These are phyloP conservation scores for Gallinago paraguaiae DNA, from an alignment of 2,113 vertebrate genomes.

Conservation along the genomic window DNA sequence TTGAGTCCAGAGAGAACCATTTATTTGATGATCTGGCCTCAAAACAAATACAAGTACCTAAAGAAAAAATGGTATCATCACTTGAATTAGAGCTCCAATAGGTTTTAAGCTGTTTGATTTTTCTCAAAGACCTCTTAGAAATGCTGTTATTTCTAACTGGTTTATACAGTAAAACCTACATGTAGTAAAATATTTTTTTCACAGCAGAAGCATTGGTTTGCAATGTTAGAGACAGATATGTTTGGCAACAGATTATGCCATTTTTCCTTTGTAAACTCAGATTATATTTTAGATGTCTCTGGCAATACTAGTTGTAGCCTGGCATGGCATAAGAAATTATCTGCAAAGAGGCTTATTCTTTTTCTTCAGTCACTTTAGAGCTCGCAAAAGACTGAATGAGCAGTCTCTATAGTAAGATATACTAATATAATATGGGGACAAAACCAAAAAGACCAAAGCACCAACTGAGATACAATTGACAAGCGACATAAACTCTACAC, in stretches of 20 bases:
- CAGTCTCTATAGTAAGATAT: background rate
- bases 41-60: conserved; percentile 16
- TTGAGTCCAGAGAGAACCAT: background rate
- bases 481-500: background rate
- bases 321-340: background rate
- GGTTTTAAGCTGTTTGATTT: background rate
- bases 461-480: background rate
- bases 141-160: background rate
- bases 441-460: background rate
- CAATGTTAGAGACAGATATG: background rate
- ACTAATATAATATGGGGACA: background rate
- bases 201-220: background rate
- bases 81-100: background rate
- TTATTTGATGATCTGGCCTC: conserved; percentile 25
- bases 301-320: background rate
- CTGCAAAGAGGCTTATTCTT: background rate
- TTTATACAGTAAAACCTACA: background rate
- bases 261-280: background rate
- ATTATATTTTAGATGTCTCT: background rate
- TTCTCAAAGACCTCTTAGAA: background rate
- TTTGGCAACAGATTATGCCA: background rate
- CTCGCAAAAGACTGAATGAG: background rate
- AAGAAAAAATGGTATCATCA: conserved; percentile 28
- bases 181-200: background rate
- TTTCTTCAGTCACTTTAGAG: background rate